These are phyloP conservation scores for Peribatodes rhomboidaria DNA, from an alignment of 2,888 invertebrate genomes.

Conservation along the genomic window DNA sequence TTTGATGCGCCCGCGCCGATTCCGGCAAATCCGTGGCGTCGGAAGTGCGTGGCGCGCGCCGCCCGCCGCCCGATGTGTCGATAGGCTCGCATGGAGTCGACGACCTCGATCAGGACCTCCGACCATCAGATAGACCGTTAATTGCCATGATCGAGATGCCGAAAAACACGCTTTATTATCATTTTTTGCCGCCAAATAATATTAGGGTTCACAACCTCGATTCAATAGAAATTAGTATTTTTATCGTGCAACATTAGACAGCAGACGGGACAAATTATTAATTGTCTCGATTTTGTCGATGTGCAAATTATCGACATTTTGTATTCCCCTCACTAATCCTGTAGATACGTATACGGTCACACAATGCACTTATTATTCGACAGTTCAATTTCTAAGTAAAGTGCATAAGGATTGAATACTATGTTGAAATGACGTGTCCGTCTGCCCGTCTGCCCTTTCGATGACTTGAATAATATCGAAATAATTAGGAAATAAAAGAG, in stretches of 20 bases:
- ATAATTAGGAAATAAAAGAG: constrained; percentile 45
- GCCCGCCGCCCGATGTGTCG: constrained; percentile 76
- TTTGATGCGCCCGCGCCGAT: constrained; percentile 86
- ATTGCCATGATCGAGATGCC: constrained; percentile 68
- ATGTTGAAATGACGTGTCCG: constrained; percentile 72
- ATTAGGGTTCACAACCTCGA: not conserved
- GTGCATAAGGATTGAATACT: constrained; percentile 78
- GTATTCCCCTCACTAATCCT: constrained; percentile 84
- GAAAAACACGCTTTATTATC: not conserved
- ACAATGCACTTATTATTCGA: constrained; percentile 86
- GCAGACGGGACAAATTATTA: constrained; percentile 44
- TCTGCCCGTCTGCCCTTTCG: constrained; percentile 79
- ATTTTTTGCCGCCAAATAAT: constrained; percentile 10
- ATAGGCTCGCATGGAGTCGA: constrained; percentile 78
- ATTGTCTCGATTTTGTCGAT: constrained; percentile 47
- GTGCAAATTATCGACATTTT: constrained; percentile 77
- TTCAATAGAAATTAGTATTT: constrained; percentile 5
- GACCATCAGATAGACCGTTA: constrained; percentile 73
- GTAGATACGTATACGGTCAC: constrained; percentile 78
- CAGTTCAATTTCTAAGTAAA: constrained; percentile 85
- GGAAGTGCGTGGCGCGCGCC: constrained; percentile 83
- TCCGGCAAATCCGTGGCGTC: constrained; percentile 87
- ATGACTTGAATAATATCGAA: constrained; percentile 66
- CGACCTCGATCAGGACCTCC: constrained; percentile 81
- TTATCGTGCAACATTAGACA: constrained; percentile 8